Percentiles rank a stretch among this genome's conserved stretches.
Conservation (phyloP, 2,113 vertebrate genomes). For the Carettochelys insculpta region DNA sequence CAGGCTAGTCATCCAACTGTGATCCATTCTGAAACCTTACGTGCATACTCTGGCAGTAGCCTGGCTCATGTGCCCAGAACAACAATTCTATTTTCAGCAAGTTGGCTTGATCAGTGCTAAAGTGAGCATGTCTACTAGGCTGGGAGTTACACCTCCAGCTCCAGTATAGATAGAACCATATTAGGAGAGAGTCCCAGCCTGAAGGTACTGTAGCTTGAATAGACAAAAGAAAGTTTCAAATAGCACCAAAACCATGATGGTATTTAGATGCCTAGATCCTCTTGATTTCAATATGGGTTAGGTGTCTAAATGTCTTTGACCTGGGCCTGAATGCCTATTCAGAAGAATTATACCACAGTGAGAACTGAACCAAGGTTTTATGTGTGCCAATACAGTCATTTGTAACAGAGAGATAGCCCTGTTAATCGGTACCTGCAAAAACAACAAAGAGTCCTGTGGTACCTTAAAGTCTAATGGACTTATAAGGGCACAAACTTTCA, state of each 20-base stretch:
- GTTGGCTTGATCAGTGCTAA: neutral
- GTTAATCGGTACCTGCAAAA: no score
- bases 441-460: no score
- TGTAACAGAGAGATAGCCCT: no score
- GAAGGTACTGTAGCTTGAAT: neutral
- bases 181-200: neutral
- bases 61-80: neutral
- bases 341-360: neutral
- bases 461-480: no score
- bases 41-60: neutral
- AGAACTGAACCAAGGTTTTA: neutral
- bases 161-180: neutral
- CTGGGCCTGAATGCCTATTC: neutral
- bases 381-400: neutral
- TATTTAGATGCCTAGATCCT: neutral
- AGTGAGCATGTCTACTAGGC: neutral
- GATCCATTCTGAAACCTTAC: neutral
- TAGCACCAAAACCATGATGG: neutral
- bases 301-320: neutral
- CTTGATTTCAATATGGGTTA: neutral
- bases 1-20: neutral
- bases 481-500: no score
- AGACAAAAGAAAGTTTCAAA: no score
- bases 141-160: neutral
- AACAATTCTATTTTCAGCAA: neutral